These are phyloP conservation scores for Drosophila cognata DNA, from an alignment of 2,888 invertebrate genomes.

Conservation along the genomic window DNA sequence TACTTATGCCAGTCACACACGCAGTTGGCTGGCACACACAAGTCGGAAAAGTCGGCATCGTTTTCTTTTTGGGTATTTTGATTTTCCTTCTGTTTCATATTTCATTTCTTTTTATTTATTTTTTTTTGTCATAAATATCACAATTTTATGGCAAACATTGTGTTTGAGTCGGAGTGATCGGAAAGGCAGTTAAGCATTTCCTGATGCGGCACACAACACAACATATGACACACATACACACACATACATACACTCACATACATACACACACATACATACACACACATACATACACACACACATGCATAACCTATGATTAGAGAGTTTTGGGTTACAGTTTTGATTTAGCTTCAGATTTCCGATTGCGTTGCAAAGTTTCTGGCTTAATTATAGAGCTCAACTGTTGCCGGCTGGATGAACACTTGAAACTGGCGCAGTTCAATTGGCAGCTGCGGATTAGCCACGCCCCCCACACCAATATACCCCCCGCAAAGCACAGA, in stretches of 20 bases:
- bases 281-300: background rate
- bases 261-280: constrained; percentile 1
- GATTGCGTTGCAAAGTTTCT: constrained; percentile 19
- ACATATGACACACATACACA: background rate
- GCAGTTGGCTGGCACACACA: constrained; percentile 12
- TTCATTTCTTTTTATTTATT: constrained; percentile 22
- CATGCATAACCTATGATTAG: constrained; percentile 34
- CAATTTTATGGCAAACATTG: constrained; percentile 46
- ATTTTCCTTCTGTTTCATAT: constrained; percentile 16
- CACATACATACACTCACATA: background rate
- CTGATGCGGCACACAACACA: constrained; percentile 14
- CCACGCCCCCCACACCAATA: constrained; percentile 4
- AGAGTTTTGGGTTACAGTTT: constrained; percentile 34
- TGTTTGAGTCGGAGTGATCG: constrained; percentile 33
- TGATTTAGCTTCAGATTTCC: constrained; percentile 4
- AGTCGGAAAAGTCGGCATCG: constrained; percentile 4
- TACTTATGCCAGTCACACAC: constrained; percentile 72
- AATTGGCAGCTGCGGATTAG: constrained; percentile 57
- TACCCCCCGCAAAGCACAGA: constrained; percentile 32
- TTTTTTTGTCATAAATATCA: constrained; percentile 53
- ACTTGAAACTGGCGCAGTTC: constrained; percentile 7
- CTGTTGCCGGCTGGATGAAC: constrained; percentile 45
- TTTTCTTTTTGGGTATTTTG: constrained; percentile 17
- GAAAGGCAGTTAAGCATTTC: constrained; percentile 40
- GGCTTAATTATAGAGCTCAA: constrained; percentile 67